A percentile compares a stretch with the other conserved stretches of the same genome.
These are phyloP conservation scores for Hyles lineata DNA, from an alignment of 2,888 invertebrate species.

Conservation along the genomic window DNA sequence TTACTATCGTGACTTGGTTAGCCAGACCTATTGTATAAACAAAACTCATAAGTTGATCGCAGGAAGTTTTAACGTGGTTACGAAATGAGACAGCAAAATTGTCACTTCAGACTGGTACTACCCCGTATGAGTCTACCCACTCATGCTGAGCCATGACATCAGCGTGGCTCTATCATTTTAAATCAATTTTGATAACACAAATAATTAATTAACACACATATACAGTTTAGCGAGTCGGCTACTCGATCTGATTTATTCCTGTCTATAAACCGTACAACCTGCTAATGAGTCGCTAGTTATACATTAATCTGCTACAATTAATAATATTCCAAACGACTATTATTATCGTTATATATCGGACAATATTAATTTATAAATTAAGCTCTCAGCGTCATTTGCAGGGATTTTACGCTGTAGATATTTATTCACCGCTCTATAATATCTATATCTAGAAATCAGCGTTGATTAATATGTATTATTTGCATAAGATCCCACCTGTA, in stretches of 20 bases:
- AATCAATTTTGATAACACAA: background rate
- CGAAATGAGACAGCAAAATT: no score
- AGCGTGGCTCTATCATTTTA: no score
- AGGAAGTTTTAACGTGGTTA: no score
- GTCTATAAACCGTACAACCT: conserved; percentile 44
- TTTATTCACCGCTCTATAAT: background rate
- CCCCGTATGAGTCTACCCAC: no score
- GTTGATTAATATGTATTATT: no score
- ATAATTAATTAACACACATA: background rate
- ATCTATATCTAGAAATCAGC: no score
- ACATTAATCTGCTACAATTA: conserved; percentile 49
- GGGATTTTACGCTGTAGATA: background rate
- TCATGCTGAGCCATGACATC: no score
- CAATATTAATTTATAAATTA: conserved; percentile 17
- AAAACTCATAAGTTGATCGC: no score
- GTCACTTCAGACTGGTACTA: no score
- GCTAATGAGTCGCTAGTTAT: conserved; percentile 49
- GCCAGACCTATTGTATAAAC: no score
- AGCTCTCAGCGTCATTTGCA: conserved; percentile 15
- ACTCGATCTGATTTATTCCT: conserved; percentile 41
- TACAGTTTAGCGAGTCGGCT: background rate
- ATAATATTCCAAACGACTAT: conserved; percentile 41
- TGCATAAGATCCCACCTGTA: no score
- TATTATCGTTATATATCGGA: background rate
- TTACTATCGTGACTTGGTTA: no score